Percentiles rank a stretch among this genome's conserved stretches.
These are phyloP conservation scores for Todiramphus chloris DNA, from an alignment of 2,113 vertebrate genomes.

Conservation along the genomic window DNA sequence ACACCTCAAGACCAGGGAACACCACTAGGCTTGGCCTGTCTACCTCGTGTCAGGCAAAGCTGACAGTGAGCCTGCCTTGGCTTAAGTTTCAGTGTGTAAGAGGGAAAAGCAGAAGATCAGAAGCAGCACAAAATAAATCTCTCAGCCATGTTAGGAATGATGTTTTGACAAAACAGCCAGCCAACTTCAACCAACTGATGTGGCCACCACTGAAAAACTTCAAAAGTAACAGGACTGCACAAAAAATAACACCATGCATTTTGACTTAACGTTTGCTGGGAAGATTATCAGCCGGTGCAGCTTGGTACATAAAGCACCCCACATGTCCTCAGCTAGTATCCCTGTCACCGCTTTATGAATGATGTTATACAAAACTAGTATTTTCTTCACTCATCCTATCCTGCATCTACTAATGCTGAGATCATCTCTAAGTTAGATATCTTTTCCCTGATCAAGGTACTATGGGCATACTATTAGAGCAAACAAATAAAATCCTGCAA, in stretches of 20 bases:
- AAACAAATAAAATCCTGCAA: background rate
- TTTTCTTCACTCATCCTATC: background rate
- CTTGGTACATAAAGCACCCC: background rate
- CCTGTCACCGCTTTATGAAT: background rate
- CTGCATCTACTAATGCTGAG: background rate
- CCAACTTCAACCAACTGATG: background rate
- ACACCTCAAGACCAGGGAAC: background rate
- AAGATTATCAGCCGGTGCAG: background rate
- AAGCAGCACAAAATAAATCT: background rate
- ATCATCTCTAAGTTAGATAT: background rate
- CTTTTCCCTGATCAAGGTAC: background rate
- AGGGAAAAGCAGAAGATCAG: background rate
- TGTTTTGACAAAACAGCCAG: background rate
- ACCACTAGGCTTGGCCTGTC: background rate
- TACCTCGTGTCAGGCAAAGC: background rate
- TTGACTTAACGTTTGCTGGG: background rate
- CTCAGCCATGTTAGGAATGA: background rate
- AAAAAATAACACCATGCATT: background rate
- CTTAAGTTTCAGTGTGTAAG: background rate
- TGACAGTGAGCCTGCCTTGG: background rate
- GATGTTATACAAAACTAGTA: background rate
- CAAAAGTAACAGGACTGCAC: background rate
- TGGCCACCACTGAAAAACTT: background rate
- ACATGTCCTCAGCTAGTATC: background rate
- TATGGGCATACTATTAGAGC: background rate